A percentile compares a stretch with the other conserved stretches of the same genome.
phyloP scores from a whole-genome alignment of 1,140 invertebrate genomes.

The Atta texana region DNA sequence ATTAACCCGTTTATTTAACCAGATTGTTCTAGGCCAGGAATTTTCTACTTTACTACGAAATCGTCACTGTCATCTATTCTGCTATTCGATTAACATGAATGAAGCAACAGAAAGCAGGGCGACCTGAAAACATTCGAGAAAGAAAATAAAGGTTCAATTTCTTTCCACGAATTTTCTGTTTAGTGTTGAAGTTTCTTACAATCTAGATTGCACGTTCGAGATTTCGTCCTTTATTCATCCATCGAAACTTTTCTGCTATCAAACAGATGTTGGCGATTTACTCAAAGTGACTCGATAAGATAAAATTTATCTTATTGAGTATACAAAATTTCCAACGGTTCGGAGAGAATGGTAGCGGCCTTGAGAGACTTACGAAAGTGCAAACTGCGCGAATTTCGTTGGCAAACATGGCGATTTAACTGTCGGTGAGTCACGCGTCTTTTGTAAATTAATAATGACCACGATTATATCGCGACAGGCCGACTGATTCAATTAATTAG shows the following conservation, averaged over 20 bases:
- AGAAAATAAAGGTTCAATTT: neutral
- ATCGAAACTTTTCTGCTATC: neutral
- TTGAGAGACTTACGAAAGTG: slow-evolving; percentile 68
- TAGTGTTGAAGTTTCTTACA: no score
- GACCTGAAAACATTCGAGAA: neutral
- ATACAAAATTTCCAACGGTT: slow-evolving; percentile 10
- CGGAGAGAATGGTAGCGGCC: slow-evolving; percentile 27
- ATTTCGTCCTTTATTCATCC: neutral
- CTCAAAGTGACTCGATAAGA: slow-evolving; percentile 63
- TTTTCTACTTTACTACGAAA: slow-evolving; percentile 21
- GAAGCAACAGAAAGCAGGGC: neutral
- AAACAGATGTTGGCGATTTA: neutral
- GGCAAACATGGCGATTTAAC: slow-evolving; percentile 60
- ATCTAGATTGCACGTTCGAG: neutral
- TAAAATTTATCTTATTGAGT: slow-evolving; percentile 34
- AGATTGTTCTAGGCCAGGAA: slow-evolving; percentile 1
- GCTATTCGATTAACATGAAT: neutral
- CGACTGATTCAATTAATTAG: slow-evolving; percentile 23
- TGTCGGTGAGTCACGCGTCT: slow-evolving; percentile 65
- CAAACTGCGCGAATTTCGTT: slow-evolving; percentile 50
- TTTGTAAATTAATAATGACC: slow-evolving; percentile 66
- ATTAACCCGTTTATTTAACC: slow-evolving; percentile 26
- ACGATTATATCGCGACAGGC: neutral
- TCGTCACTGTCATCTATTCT: slow-evolving; percentile 9
- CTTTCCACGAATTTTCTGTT: neutral